Base-by-base conservation (phyloP, 2,888 invertebrate genomes). In the Yponomeuta malinellus region DNA sequence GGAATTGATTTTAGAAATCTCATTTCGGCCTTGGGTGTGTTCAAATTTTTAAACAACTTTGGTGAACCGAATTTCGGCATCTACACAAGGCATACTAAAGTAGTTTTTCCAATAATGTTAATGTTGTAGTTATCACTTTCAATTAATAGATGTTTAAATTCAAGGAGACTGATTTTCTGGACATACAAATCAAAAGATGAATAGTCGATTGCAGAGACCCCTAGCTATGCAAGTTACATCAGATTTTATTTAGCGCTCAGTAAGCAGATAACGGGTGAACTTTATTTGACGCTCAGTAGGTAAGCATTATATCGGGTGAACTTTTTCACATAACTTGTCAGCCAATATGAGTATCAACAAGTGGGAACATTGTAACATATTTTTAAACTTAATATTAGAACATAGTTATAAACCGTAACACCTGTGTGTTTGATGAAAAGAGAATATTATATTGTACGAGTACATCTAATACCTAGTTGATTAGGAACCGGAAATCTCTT, bases 351-450 rank as follows among this genome's bases (percentile, higher is more conserved):
- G 63, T 63, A 71, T 70, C 70, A 93, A 93, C 88, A 93, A 92
- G 83, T 88, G 92, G 92, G 92, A 92, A 84, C 92, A 92, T 86
- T 92, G 88, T 91, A 90, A 92, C 92, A 92, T 92, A 92, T 92
- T 89, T 73, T 88, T 88, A 88, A 89, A 87, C 83, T 81, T 90
- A 89, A 91, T 85, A 81, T 89, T 92, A 92, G 89, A 79, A 85
- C 86, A 88, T 92, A 92, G 90, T 86, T 85, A 80, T 87, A 59
- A 59, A 59, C 76, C 74, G 76, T 83, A 83, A 84, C 82, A 81
- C 82, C 80, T 73, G 78, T 78, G 84, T 85, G 84, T 85, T 81
- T 79, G 76, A 81, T 79, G 80, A 79, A 83, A 83, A 86, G 84
- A 88, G 85, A 43, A 87, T 88, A 43, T 43, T 43, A 87, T 88